These are phyloP conservation scores for Tachysurus vachellii DNA, from an alignment of 2,113 vertebrate genomes.

Conservation along the genomic window DNA sequence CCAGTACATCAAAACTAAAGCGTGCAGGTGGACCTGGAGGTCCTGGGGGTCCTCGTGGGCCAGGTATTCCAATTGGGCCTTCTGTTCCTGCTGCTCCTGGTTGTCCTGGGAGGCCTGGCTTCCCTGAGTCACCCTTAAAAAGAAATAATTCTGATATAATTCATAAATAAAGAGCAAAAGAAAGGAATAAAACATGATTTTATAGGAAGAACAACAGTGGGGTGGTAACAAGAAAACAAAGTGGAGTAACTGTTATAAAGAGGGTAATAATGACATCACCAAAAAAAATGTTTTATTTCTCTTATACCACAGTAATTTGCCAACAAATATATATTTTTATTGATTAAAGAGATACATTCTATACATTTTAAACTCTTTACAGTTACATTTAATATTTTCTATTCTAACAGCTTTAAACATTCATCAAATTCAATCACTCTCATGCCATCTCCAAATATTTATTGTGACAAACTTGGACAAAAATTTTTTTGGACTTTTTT, in stretches of 20 bases:
- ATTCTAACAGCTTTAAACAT: background rate
- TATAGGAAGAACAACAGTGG: background rate
- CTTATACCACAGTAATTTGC: background rate
- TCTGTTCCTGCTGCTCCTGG: constrained; percentile 77
- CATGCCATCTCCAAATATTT: background rate
- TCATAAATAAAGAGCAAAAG: background rate
- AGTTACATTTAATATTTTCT: background rate
- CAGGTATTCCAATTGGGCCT: constrained; percentile 79
- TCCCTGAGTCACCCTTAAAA: constrained; percentile 83
- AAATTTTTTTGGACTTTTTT: too few relatives aligned
- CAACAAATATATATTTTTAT: background rate
- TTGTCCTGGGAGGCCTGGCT: constrained; percentile 76
- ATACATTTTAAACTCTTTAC: background rate
- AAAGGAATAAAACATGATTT: background rate
- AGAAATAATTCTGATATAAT: background rate
- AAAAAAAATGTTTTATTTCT: background rate
- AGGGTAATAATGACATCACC: background rate
- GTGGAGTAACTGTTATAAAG: too few relatives aligned
- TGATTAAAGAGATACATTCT: background rate
- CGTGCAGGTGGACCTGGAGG: constrained; percentile 61
- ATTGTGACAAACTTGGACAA: background rate
- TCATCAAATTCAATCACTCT: background rate
- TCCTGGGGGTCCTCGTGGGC: constrained; percentile 81
- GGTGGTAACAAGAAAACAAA: background rate
- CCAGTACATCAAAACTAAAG: constrained; percentile 78